Percentiles rank a stretch among this genome's conserved stretches.
Conservation (phyloP, 2,888 invertebrate genomes). For the Idaea aversata region DNA sequence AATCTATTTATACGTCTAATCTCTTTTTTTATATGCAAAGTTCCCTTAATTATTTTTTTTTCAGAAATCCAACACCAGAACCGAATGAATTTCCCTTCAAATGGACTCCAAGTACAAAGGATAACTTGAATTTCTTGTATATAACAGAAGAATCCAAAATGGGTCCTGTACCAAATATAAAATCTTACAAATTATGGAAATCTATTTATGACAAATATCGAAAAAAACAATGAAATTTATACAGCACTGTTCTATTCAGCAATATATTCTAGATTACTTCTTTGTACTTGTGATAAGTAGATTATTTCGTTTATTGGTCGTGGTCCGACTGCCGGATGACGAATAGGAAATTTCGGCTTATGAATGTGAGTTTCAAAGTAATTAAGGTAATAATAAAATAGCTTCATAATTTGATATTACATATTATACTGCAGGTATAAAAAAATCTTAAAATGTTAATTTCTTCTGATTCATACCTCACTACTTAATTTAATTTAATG, state of each 20-base stretch:
- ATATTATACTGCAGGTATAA: no score
- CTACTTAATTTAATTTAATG: no score
- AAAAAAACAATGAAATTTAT: conserved; percentile 4
- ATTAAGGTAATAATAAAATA: no score
- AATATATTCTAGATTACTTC: no score
- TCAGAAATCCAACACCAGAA: conserved; percentile 23
- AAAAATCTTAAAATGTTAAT: no score
- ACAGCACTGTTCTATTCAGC: neutral
- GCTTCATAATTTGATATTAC: no score
- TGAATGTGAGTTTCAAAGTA: no score
- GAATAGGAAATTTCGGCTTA: no score
- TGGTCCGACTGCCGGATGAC: no score
- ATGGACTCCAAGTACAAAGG: conserved; percentile 17
- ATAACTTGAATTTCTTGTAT: conserved; percentile 8
- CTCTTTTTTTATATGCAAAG: neutral
- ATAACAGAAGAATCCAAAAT: conserved; percentile 9
- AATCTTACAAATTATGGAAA: neutral
- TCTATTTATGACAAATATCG: neutral
- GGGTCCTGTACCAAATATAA: conserved; percentile 7
- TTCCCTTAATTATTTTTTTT: conserved; percentile 7
- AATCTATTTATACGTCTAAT: neutral
- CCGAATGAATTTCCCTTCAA: conserved; percentile 13
- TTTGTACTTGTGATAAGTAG: no score
- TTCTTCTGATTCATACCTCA: no score
- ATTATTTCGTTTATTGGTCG: no score